These are phyloP conservation scores for Augochlorella aurata DNA, from an alignment of 2,888 invertebrate genomes.

Conservation along the genomic window DNA sequence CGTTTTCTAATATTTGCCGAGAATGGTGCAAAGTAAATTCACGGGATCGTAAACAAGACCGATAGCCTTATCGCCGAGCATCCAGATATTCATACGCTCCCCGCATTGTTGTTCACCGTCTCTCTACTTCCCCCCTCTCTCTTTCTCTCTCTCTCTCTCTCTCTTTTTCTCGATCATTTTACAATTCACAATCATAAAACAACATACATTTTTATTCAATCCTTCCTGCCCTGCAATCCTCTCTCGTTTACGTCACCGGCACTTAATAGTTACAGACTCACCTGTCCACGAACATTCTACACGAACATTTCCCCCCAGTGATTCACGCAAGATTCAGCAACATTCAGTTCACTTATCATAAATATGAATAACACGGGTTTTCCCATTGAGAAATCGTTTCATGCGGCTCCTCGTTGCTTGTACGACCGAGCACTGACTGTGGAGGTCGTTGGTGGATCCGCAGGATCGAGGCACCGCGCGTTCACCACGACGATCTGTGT, in stretches of 20 bases:
- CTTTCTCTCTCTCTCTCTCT: neutral
- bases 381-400: neutral
- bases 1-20: slow-evolving; percentile 42
- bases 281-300: neutral
- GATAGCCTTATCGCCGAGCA: slow-evolving; percentile 38
- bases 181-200: neutral
- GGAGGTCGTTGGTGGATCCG: slow-evolving; percentile 12
- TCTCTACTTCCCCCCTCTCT: neutral
- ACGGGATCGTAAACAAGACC: slow-evolving; percentile 42
- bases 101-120: neutral
- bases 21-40: slow-evolving; percentile 40
- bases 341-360: neutral
- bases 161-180: neutral
- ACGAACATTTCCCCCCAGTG: neutral
- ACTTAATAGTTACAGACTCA: neutral
- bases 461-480: slow-evolving; percentile 35
- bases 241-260: neutral
- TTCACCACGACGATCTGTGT: slow-evolving; percentile 12
- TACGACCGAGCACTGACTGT: neutral
- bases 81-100: slow-evolving; percentile 5
- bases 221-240: neutral
- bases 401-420: too few species aligned
- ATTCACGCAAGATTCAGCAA: slow-evolving; percentile 3
- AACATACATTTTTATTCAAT: neutral
- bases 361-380: neutral